These are phyloP conservation scores for Atlantisia rogersi DNA, from an alignment of 2,113 vertebrate species.

Conservation along the genomic window DNA sequence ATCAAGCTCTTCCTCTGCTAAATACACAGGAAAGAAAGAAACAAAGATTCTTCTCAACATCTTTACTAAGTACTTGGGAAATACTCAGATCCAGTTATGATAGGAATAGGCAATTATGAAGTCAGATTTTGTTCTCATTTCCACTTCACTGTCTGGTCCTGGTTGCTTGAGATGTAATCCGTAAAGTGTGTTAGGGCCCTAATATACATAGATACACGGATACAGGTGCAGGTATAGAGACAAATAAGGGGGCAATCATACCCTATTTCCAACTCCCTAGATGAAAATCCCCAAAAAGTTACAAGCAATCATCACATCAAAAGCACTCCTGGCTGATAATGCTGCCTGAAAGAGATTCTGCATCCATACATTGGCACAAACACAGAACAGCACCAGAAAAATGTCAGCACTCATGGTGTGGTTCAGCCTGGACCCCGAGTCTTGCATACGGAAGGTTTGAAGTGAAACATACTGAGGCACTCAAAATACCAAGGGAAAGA, in stretches of 20 bases:
- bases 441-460: not conserved
- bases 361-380: not conserved
- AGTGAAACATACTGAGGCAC: not conserved
- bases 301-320: not conserved
- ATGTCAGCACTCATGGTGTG: not conserved
- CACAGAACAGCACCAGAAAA: not conserved
- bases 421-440: not conserved
- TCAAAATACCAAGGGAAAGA: not conserved
- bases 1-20: not conserved
- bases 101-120: not conserved
- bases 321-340: not conserved
- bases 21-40: not conserved
- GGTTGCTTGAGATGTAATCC: not conserved
- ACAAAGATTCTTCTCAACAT: not conserved
- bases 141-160: not conserved
- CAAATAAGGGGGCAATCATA: not conserved
- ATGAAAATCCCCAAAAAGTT: not conserved
- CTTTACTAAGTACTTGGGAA: not conserved
- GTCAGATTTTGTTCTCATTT: not conserved
- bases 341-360: not conserved
- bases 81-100: not conserved
- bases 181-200: not conserved
- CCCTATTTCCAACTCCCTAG: not conserved
- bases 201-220: not conserved
- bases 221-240: not conserved